Conservation (phyloP, 2,888 invertebrate species). For the Pheosia gnoma region DNA sequence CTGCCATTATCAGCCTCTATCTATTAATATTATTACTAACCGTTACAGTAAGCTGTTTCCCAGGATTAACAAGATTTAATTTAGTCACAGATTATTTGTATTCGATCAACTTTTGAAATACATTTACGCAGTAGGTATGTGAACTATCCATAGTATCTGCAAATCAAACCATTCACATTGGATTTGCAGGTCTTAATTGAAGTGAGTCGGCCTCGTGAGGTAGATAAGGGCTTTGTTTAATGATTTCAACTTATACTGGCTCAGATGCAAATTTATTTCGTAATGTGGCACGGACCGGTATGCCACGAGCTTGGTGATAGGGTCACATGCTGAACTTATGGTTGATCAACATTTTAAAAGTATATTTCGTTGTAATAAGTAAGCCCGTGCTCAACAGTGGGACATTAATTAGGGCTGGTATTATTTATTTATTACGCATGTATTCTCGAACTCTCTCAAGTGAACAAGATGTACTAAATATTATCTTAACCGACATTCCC, state of each 20-base stretch:
- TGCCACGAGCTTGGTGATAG: slow-evolving; percentile 41
- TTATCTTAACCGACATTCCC: background rate
- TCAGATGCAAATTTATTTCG: slow-evolving; percentile 74
- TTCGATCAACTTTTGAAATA: background rate
- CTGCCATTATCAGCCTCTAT: too few species aligned
- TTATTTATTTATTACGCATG: too few species aligned
- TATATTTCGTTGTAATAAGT: too few species aligned
- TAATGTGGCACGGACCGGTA: slow-evolving; percentile 55
- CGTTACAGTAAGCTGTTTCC: too few species aligned
- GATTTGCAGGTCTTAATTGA: slow-evolving; percentile 80
- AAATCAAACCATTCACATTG: slow-evolving; percentile 77
- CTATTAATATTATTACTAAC: too few species aligned
- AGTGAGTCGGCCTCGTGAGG: slow-evolving; percentile 71
- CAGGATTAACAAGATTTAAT: too few species aligned
- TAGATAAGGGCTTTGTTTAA: slow-evolving; percentile 79
- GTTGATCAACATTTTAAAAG: too few species aligned
- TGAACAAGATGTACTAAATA: too few species aligned
- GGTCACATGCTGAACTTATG: slow-evolving; percentile 1
- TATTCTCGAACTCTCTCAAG: too few species aligned
- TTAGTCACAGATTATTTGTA: too few species aligned
- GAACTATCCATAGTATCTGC: slow-evolving; percentile 33
- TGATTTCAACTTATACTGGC: slow-evolving; percentile 80
- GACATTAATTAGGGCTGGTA: too few species aligned
- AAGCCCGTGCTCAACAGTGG: too few species aligned
- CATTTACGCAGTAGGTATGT: background rate